Conservation (phyloP, 2,797 vertebrate genomes). For the Smutsia temminckii region DNA sequence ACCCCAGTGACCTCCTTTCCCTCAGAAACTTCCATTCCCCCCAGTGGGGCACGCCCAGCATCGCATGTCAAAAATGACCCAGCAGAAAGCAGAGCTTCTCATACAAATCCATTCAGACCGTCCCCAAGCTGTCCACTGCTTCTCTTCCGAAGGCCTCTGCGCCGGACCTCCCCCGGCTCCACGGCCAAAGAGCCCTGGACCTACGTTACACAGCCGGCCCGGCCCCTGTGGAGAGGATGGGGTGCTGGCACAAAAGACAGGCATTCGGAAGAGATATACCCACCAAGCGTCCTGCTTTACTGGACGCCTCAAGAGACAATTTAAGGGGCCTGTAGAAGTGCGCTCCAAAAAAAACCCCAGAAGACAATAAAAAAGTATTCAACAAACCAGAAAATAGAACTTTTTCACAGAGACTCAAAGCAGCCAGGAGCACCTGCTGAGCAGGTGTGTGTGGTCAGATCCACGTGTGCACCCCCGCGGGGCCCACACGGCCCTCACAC, state of each 20-base stretch:
- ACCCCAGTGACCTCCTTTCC: not conserved
- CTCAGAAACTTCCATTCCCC: not conserved
- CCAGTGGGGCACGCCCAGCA: not conserved
- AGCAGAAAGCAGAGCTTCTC: conserved; percentile 43
- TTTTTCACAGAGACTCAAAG: not conserved
- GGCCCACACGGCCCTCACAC: not conserved
- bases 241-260: not conserved
- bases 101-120: not conserved
- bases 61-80: not conserved
- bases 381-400: conserved; percentile 34
- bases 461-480: not conserved
- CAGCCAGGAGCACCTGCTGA: not conserved
- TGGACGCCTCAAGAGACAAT: not conserved
- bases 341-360: not conserved
- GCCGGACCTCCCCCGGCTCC: not conserved
- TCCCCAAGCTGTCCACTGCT: not conserved
- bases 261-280: not conserved
- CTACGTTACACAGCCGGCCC: not conserved
- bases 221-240: not conserved
- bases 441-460: not conserved
- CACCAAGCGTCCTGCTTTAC: conserved; percentile 1
- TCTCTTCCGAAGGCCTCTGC: not conserved
- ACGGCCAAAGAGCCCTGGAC: not conserved
- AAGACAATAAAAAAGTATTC: not conserved
- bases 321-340: not conserved